Base-by-base conservation (phyloP, 2,888 invertebrate species). In the Ornithoptera alexandrae region DNA sequence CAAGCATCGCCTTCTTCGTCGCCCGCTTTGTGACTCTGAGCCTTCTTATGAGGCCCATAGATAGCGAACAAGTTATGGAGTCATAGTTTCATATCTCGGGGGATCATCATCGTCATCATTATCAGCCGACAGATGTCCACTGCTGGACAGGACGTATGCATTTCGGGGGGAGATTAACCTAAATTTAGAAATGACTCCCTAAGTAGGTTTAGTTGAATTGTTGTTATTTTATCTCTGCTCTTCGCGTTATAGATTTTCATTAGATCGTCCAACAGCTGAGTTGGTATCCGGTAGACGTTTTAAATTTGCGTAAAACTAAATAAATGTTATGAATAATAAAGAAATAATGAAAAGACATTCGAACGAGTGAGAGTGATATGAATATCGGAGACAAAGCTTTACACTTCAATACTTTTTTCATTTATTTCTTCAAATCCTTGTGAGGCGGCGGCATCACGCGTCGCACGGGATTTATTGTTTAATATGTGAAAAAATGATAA, bases 401-500 rank as follows among this genome's bases (percentile, higher is more conserved):
- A 1, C 56, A 18, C 30, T 20, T 57, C 53, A 59, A 65, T 65
- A 61, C 53, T 17, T 56, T 57, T 62, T 67, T 62, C 39, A 62
- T 67, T 67, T 62, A 62, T 67, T 57, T 42, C 57, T 39, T 36
- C 36, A 56, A 67, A 62, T 67, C 57, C 57, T 20, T 57, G 53
- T 39, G 22, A 42, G 50, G 18, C 59, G 50, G 36, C 72, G 72
- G 64, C 72, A 70, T 70, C 76, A 76, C 74, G 74, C 75, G 74
- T 76, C 75, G 71, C 73, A 65, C 64, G 59, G 73, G 74, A 78
- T 78, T 78, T 78, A 77, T 76, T 77, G 74, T 76, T 76, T 77
- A 76, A 77, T 76, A 78, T 75, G 73, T 12, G 20, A 42, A 20
- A 75, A 72, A 68, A 75, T 72, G 73, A 70, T 74, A 62, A 67